Percentiles rank a stretch among this genome's conserved stretches.
These are phyloP conservation scores for Embidobia sp. DNA, from an alignment of 2,888 invertebrate species.

Conservation along the genomic window DNA sequence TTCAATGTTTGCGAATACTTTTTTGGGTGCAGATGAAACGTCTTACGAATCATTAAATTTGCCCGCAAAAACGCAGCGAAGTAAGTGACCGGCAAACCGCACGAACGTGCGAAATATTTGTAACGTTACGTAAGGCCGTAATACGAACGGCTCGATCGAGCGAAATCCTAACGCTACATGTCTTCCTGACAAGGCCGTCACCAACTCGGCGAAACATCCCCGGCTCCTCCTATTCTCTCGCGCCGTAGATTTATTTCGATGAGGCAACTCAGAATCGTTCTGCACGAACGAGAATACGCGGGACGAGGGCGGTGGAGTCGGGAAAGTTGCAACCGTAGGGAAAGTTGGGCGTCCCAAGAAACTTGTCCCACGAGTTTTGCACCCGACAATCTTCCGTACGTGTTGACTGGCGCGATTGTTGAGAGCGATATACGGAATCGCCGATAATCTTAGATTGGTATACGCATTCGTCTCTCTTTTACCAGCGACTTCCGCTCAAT, in stretches of 20 bases:
- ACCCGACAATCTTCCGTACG: slow-evolving; percentile 70
- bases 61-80: too few species aligned
- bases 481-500: too few species aligned
- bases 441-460: slow-evolving; percentile 43
- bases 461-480: slow-evolving; percentile 4
- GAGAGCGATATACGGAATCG: slow-evolving; percentile 58
- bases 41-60: too few species aligned
- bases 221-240: slow-evolving; percentile 46
- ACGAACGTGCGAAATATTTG: slow-evolving; percentile 26
- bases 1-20: too few species aligned
- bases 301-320: slow-evolving; percentile 67
- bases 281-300: slow-evolving; percentile 67
- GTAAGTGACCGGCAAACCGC: too few species aligned
- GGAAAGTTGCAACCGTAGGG: slow-evolving; percentile 74
- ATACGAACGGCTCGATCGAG: slow-evolving; percentile 5
- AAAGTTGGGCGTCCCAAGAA: slow-evolving; percentile 73
- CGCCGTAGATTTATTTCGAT: slow-evolving; percentile 51
- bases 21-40: too few species aligned
- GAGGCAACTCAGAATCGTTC: slow-evolving; percentile 60
- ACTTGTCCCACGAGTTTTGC: slow-evolving; percentile 75
- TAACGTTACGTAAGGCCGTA: slow-evolving; percentile 29
- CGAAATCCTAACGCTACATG: slow-evolving; percentile 15
- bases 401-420: slow-evolving; percentile 62
- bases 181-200: slow-evolving; percentile 39
- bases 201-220: slow-evolving; percentile 37